Evolutionary conservation across 1,140 invertebrate species (phyloP), one percentile per base, ranked within the genome.

Genomic region (Belonocnema kinseyi): DNA sequence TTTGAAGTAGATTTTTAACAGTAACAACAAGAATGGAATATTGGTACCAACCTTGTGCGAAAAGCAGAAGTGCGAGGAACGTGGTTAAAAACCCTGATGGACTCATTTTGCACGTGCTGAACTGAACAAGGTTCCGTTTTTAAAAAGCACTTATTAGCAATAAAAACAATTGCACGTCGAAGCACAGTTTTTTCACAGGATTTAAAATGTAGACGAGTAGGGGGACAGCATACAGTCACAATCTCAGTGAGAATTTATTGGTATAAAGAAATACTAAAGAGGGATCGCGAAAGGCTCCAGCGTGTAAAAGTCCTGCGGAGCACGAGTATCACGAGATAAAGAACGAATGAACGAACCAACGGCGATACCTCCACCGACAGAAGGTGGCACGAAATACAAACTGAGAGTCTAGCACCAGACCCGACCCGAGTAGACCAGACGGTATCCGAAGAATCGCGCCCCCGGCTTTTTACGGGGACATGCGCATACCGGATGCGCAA

Each of bases 391-490:
- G 78, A 81, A 80, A 78, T 77, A 77, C 78, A 82, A 82, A 81
- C 80, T 76, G 81, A 82, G 82, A 82, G 84, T 11, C 40, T 8
- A 46, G 40, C 40, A 10, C 7, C 40, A 46, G 40, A 46, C 7
- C 40, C 40, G 40, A 46, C 40, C 40, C 40, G 40, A 46, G 7
- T 8, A 46, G 40, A 46, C 40, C 40, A 82, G 85, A 83, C 83
- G 82, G 83, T 86, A 83, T 83, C 84, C 85, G 82, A 87, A 87
- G 82, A 86, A 88, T 85, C 87, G 87, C 84, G 85, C 87, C 85
- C 85, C 82, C 86, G 87, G 86, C 86, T 88, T 88, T 87, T 88
- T 88, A 88, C 86, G 86, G 85, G 86, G 86, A 88, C 85, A 76
- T 88, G 87, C 87, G 87, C 87, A 73, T 78, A 82, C 81, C 78